Percentiles rank a stretch among this genome's conserved stretches.
Evolutionary conservation across 2,113 vertebrate species (phyloP).

Genomic region (Ictidomys tridecemlineatus): DNA sequence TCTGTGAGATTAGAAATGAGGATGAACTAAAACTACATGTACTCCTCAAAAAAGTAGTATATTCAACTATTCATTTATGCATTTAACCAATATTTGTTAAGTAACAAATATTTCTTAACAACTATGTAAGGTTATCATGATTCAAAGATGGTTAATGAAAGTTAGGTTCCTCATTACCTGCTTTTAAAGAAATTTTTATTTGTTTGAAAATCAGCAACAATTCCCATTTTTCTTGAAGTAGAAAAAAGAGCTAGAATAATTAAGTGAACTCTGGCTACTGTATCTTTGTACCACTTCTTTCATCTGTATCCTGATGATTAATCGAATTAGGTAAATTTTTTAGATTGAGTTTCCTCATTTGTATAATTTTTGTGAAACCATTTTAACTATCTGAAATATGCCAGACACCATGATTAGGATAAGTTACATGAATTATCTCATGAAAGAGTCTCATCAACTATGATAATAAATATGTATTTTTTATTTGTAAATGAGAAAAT

Average conservation of each 20-base stretch:
- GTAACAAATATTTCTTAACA: neutral
- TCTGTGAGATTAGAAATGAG: neutral
- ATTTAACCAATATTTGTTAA: neutral
- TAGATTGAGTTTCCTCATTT: neutral
- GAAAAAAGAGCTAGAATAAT: neutral
- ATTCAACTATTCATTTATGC: neutral
- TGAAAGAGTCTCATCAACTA: neutral
- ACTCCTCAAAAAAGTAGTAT: neutral
- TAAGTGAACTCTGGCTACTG: neutral
- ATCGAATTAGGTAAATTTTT: neutral
- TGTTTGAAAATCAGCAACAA: constrained; percentile 17
- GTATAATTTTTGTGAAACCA: neutral
- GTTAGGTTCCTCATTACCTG: neutral
- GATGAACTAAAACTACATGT: neutral
- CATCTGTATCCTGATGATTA: neutral
- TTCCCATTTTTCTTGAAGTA: neutral
- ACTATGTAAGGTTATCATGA: neutral
- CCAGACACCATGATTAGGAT: neutral
- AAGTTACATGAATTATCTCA: neutral
- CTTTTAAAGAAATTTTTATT: neutral
- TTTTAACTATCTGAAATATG: neutral
- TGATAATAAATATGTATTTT: neutral
- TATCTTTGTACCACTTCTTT: neutral
- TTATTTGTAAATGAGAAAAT: neutral
- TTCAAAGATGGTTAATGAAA: neutral